Percentiles rank a stretch among this genome's conserved stretches.
Evolutionary conservation across 2,113 vertebrate genomes (phyloP).

Genomic region (Orycteropus afer): DNA sequence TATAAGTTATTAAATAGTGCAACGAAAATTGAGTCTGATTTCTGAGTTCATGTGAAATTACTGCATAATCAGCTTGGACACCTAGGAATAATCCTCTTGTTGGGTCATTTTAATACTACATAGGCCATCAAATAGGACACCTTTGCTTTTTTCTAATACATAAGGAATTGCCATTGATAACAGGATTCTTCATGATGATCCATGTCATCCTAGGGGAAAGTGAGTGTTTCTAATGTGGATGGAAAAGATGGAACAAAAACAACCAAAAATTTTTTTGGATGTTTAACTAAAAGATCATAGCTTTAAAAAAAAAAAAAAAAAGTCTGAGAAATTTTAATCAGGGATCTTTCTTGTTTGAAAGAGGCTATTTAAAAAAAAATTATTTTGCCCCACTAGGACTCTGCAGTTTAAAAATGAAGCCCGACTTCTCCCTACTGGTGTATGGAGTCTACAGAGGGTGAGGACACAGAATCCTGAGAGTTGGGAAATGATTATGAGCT

Average conservation of each 20-base stretch:
- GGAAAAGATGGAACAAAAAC: background rate
- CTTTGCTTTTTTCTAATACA: background rate
- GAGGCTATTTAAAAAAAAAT: background rate
- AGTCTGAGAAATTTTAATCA: background rate
- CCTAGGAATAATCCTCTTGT: background rate
- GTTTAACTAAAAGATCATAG: background rate
- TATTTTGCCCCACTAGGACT: background rate
- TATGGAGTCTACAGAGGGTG: background rate
- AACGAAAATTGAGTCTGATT: background rate
- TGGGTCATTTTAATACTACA: background rate
- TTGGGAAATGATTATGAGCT: background rate
- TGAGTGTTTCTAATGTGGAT: background rate
- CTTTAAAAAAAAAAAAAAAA: too few species aligned
- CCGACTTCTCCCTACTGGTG: background rate
- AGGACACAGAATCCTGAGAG: background rate
- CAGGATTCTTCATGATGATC: background rate
- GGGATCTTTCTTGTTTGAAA: background rate
- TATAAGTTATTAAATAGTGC: background rate
- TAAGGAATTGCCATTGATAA: background rate
- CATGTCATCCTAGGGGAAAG: background rate
- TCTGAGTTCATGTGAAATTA: background rate
- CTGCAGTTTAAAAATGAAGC: background rate
- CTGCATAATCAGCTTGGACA: background rate
- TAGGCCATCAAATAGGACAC: background rate
- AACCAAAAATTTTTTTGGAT: background rate